Percentiles rank a stretch among this genome's conserved stretches.
These are phyloP conservation scores for Pollimyrus isidori DNA, from an alignment of 2,113 vertebrate species.

Conservation along the genomic window DNA sequence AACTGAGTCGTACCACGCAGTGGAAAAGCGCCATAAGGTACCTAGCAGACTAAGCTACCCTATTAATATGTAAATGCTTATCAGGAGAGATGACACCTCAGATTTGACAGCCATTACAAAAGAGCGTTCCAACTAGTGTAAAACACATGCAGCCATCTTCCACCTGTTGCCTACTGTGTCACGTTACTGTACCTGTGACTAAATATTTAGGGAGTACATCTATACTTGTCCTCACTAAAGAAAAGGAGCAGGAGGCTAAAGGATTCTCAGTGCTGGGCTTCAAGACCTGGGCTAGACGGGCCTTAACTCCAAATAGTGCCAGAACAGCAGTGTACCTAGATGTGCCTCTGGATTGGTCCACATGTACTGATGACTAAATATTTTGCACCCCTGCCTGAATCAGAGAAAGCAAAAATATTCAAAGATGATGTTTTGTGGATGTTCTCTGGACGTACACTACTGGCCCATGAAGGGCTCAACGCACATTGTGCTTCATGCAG, in stretches of 20 bases:
- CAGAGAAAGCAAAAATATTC: background rate
- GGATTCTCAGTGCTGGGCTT: background rate
- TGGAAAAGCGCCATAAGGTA: too few relatives aligned
- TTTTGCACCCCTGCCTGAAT: background rate
- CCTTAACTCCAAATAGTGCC: background rate
- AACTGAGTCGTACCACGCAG: too few relatives aligned
- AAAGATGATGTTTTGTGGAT: background rate
- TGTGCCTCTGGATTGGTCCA: background rate
- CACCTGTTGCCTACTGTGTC: background rate
- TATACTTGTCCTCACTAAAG: background rate
- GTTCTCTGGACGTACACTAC: background rate
- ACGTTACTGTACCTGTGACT: background rate
- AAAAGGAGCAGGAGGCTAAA: background rate
- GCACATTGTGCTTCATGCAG: background rate
- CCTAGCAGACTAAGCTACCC: background rate
- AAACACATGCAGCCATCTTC: background rate
- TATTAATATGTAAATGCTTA: background rate
- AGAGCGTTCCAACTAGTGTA: background rate
- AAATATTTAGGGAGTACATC: background rate
- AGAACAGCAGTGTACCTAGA: background rate
- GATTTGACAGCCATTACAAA: background rate
- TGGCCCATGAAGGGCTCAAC: background rate
- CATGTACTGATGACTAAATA: background rate
- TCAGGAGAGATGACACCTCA: background rate
- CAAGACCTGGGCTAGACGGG: background rate